phyloP scores from a whole-genome alignment of 2,113 vertebrate genomes.

The Coracopsis vasa region DNA sequence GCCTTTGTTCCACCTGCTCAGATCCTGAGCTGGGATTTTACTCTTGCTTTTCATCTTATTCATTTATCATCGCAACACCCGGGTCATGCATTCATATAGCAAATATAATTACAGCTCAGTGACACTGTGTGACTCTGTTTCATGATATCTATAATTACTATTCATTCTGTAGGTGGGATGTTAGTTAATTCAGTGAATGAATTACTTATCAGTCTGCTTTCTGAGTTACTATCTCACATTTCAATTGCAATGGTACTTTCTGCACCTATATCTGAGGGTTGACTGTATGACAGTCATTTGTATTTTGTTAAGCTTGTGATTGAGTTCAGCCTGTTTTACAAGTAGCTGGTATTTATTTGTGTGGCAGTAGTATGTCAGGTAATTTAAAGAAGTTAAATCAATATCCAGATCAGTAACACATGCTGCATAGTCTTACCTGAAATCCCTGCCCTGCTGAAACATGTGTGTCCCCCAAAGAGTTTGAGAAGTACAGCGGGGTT shows the following conservation, averaged over 20 bases:
- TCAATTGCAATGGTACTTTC: background rate
- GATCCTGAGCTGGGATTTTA: conserved; percentile 13
- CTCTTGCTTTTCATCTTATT: background rate
- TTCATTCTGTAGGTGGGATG: background rate
- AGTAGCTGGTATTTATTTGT: background rate
- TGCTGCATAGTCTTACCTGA: background rate
- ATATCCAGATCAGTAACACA: background rate
- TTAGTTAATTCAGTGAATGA: conserved; percentile 6
- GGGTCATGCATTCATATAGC: background rate
- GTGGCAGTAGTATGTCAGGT: background rate
- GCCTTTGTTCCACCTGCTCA: background rate
- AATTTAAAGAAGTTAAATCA: background rate
- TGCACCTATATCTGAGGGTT: background rate
- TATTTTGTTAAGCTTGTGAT: background rate
- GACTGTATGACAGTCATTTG: background rate
- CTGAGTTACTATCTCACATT: background rate
- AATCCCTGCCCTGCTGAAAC: background rate
- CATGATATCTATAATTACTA: conserved; percentile 49
- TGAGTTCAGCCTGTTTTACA: background rate
- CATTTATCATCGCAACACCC: conserved; percentile 4
- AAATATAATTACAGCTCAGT: conserved; percentile 35
- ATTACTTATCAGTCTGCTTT: background rate
- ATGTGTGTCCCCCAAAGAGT: background rate
- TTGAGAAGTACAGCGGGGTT: background rate
- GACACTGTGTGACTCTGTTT: background rate